Evolutionary conservation across 2,797 vertebrate genomes (phyloP).

Genomic region (Tenualosa thibaudeaui): DNA sequence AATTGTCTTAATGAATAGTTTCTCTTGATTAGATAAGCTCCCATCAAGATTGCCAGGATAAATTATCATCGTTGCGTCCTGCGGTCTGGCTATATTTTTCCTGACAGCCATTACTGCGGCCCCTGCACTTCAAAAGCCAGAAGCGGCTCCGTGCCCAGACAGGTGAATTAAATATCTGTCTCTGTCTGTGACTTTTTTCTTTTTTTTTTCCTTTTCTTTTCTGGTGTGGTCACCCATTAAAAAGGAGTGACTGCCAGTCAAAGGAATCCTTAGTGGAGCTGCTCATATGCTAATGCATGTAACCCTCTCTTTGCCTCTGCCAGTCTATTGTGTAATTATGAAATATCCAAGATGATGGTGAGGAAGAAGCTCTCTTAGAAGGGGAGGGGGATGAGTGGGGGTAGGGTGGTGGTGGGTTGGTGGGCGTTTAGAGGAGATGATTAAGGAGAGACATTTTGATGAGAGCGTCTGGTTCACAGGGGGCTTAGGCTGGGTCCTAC

Average conservation of each 20-base stretch:
- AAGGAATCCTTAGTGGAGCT: neutral
- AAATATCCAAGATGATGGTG: neutral
- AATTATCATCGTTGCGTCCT: conserved; percentile 41
- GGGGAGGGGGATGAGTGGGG: neutral
- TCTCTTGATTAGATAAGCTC: conserved; percentile 53
- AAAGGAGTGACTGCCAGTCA: neutral
- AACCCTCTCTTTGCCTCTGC: neutral
- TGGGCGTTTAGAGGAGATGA: neutral
- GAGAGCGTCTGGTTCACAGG: neutral
- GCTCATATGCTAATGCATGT: neutral
- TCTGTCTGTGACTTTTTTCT: neutral
- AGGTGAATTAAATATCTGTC: neutral
- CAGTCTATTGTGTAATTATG: neutral
- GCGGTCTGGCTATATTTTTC: neutral
- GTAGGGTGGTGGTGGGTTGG: neutral
- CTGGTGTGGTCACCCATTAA: neutral
- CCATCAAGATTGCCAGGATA: conserved; percentile 49
- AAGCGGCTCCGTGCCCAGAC: neutral
- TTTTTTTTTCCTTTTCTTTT: neutral
- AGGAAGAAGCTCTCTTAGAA: neutral
- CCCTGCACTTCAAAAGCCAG: neutral
- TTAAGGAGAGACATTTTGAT: neutral
- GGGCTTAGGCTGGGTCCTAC: neutral
- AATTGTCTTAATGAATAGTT: conserved; percentile 58
- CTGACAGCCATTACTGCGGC: neutral